phyloP scores from a whole-genome alignment of 2,888 invertebrate species.

The Seira sanloemensis region DNA sequence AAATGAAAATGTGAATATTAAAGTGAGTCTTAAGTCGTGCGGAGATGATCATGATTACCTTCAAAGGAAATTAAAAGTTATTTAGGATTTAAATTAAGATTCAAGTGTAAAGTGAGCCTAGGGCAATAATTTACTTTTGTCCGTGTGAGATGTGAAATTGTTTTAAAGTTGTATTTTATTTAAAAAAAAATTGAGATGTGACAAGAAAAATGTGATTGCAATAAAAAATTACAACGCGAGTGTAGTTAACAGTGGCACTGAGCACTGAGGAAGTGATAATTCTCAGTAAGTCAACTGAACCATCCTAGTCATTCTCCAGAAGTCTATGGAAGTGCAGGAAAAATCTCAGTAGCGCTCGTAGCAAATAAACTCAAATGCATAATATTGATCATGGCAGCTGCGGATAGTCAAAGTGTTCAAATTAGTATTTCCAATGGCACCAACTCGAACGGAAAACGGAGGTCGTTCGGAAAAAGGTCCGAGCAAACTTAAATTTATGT shows the following conservation, averaged over 20 bases:
- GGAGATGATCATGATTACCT: neutral
- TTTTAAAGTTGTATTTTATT: neutral
- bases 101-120: neutral
- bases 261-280: too few species aligned
- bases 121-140: too few species aligned
- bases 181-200: too few species aligned
- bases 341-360: neutral
- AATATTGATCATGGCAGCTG: conserved; percentile 35
- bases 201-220: neutral
- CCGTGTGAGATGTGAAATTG: neutral
- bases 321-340: neutral
- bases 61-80: neutral
- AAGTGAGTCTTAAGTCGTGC: neutral
- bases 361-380: neutral
- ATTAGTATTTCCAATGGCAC: conserved; percentile 54
- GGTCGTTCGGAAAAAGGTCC: conserved; percentile 43
- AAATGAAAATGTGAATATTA: neutral
- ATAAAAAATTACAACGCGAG: too few species aligned
- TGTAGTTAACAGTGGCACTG: neutral
- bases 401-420: conserved; percentile 63
- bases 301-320: neutral
- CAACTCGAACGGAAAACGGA: conserved; percentile 2
- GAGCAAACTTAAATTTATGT: neutral
- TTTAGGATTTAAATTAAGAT: neutral
- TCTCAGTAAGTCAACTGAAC: too few species aligned